Percentiles rank a stretch among this genome's conserved stretches.
Evolutionary conservation across 1,140 invertebrate species (phyloP).

Genomic region (Medauroidea extradentata): DNA sequence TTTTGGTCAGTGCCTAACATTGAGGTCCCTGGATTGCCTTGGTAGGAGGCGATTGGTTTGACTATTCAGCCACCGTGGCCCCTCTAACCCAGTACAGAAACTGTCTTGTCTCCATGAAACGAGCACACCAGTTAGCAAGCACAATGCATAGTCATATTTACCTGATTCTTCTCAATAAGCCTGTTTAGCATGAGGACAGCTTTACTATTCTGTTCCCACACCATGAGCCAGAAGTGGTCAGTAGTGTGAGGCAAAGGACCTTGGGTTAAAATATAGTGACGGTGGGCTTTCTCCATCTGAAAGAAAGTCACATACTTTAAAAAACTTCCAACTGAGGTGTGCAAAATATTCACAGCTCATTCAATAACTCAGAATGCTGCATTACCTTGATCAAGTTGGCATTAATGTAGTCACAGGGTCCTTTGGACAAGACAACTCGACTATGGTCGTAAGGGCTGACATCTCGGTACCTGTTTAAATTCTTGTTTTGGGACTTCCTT

Average conservation of each 20-base stretch:
- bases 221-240: conserved; percentile 95
- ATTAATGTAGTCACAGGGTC: conserved; percentile 87
- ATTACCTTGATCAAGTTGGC: conserved; percentile 78
- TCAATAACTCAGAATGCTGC: conserved; percentile 1
- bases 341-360: background rate
- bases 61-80: no score
- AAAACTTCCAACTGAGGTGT: background rate
- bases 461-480: conserved; percentile 88
- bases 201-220: conserved; percentile 91
- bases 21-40: no score
- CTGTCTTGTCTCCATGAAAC: no score
- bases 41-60: no score
- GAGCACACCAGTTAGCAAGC: no score
- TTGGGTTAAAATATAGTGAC: conserved; percentile 90
- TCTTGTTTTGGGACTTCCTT: conserved; percentile 71
- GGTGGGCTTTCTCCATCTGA: conserved; percentile 70
- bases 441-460: conserved; percentile 94
- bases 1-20: no score
- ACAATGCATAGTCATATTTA: background rate
- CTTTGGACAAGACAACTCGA: conserved; percentile 71
- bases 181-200: conserved; percentile 93
- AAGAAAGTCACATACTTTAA: conserved; percentile 11
- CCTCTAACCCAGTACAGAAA: no score
- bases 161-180: conserved; percentile 13
- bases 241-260: conserved; percentile 83